Evolutionary conservation across 2,888 invertebrate species (phyloP).

Genomic region (Deroplatys truncata): DNA sequence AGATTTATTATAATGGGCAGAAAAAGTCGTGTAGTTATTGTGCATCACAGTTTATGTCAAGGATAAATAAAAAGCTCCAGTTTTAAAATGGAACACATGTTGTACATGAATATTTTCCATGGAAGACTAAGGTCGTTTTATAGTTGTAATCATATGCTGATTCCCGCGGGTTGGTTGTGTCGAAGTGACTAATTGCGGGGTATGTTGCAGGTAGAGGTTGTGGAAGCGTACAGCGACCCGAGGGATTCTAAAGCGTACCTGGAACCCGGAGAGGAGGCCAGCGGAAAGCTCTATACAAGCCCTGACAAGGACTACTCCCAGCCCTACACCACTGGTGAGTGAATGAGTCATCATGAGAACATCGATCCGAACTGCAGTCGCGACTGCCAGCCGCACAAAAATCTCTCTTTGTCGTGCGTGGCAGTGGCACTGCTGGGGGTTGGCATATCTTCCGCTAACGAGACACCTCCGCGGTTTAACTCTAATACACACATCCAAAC

Average conservation of each 20-base stretch:
- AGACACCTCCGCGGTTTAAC: too few relatives aligned
- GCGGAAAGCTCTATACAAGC: conserved; percentile 49
- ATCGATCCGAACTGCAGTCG: background rate
- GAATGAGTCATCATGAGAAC: background rate
- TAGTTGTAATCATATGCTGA: too few relatives aligned
- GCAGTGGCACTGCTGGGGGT: background rate
- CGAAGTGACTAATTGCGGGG: background rate
- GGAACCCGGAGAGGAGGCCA: conserved; percentile 45
- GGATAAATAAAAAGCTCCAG: too few relatives aligned
- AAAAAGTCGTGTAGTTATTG: too few relatives aligned
- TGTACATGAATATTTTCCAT: too few relatives aligned
- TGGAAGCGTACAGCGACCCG: conserved; percentile 71
- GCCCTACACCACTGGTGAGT: conserved; percentile 54
- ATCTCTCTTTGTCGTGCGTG: background rate
- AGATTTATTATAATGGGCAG: too few relatives aligned
- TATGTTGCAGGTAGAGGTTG: conserved; percentile 58
- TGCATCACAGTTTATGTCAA: too few relatives aligned
- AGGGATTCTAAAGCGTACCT: conserved; percentile 55
- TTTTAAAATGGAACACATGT: too few relatives aligned
- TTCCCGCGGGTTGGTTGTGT: too few relatives aligned
- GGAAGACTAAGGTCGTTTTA: too few relatives aligned
- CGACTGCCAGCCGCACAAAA: background rate
- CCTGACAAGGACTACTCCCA: conserved; percentile 54
- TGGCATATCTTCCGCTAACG: background rate
- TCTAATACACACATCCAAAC: too few relatives aligned